Base-by-base conservation (phyloP, 2,797 vertebrate species). In the Sebastes matsubarae region DNA sequence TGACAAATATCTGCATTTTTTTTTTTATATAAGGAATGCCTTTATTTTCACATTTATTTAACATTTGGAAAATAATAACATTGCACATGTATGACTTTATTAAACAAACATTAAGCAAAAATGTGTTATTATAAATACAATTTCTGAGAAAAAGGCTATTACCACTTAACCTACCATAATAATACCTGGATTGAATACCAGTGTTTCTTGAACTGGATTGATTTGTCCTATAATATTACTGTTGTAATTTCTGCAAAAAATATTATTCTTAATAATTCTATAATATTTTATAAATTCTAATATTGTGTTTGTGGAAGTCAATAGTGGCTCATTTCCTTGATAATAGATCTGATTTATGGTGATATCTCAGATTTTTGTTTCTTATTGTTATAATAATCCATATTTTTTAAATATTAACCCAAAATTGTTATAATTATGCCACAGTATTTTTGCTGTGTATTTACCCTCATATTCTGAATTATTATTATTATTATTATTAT, bases 21-120 rank as follows among this genome's bases (percentile, higher is more conserved):
- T 13, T 46, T 18, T 50, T 29, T 55, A 60, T 55, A 36, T 32
- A 11, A 61, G 29, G 50, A 69, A 42, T 65, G 18, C 24, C 24
- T 22, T 42, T 30, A 58, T 65, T 59, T 68, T 42, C 10, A 38
- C 36, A 38, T 38, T 38, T 38, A 38, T 38, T 38, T 14, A 38
- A 38, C 20, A 80, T 71, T 71, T 54, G 20, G 20, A 57, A 42
- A 76, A 70, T 5, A 57, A 58, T 25, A 54, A 24, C 12, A 52
- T 12, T 32, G 66, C 18, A 34, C 66, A 59, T 60, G 8, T 82
- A 18, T 54, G 38, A 76, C 25, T 79, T 79, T 65, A 86, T 86
- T 75, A 81, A 69, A 77, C 22, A 34, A n/a, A 58, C 29, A 22
- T n/a, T 18, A 18, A 63, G 14, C 6, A 32, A 72, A 74, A 52